These are phyloP conservation scores for Manis crassicaudata DNA, from an alignment of 2,797 vertebrate genomes.

Conservation along the genomic window DNA sequence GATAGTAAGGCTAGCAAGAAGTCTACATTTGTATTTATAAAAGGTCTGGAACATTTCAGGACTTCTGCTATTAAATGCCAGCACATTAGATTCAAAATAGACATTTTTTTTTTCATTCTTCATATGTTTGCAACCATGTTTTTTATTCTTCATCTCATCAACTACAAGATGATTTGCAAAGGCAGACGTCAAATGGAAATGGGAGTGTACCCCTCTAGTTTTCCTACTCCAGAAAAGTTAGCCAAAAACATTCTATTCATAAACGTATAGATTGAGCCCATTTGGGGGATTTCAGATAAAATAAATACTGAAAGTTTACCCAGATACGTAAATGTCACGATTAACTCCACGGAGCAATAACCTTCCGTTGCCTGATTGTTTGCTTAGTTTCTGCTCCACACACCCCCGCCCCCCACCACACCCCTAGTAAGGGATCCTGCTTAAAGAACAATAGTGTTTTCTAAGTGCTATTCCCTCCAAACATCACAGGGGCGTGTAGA, in stretches of 20 bases:
- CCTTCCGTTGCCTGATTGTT: not conserved
- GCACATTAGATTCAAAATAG: not conserved
- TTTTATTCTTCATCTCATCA: not conserved
- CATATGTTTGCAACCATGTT: not conserved
- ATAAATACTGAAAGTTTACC: not conserved
- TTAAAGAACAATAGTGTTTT: not conserved
- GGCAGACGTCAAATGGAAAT: not conserved
- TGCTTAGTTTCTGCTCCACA: not conserved
- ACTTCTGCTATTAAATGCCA: not conserved
- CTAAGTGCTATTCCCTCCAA: not conserved
- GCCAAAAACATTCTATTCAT: not conserved
- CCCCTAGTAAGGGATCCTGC: not conserved
- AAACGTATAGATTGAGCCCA: not conserved
- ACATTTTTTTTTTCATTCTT: not conserved
- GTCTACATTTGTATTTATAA: not conserved
- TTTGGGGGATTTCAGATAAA: not conserved
- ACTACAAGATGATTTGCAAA: not conserved
- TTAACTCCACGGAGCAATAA: not conserved
- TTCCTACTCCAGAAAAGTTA: not conserved
- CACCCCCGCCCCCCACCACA: not conserved
- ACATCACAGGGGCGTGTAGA: not conserved
- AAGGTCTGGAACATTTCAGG: not conserved
- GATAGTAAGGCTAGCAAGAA: not conserved
- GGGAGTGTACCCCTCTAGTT: not conserved
- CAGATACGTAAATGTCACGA: not conserved